Evolutionary conservation across 2,888 invertebrate species (phyloP).

Genomic region (Pyrrhosoma nymphula): DNA sequence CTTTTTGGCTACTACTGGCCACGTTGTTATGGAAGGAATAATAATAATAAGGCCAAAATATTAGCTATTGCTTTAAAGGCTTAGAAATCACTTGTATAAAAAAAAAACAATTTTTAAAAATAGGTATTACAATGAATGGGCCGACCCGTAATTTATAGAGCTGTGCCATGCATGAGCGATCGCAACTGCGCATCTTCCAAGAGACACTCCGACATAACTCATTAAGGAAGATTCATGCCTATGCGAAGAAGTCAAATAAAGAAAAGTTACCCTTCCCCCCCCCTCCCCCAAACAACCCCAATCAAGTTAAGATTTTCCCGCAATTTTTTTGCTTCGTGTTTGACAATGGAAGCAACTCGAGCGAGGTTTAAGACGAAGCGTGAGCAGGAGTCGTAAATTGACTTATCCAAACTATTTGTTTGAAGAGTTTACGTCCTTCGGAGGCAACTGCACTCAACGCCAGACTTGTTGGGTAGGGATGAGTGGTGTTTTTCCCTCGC

Average conservation of each 20-base stretch:
- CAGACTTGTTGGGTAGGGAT: neutral
- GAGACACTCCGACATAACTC: neutral
- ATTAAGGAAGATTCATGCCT: neutral
- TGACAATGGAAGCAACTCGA: neutral
- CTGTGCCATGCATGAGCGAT: neutral
- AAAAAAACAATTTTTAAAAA: neutral
- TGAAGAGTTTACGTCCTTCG: neutral
- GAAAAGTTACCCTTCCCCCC: neutral
- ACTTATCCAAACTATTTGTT: conserved; percentile 61
- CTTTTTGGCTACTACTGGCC: too few species aligned
- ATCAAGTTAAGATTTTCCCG: neutral
- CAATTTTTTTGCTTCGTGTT: neutral
- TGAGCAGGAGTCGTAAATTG: conserved; percentile 30
- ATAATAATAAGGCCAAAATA: too few species aligned
- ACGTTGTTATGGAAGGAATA: too few species aligned
- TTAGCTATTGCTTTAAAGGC: too few species aligned
- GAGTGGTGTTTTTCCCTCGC: neutral
- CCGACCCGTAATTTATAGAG: neutral
- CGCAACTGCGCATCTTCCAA: neutral
- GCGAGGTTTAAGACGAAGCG: neutral
- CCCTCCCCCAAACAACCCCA: neutral
- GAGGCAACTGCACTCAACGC: conserved; percentile 42
- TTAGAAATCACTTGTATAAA: too few species aligned
- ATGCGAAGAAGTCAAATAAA: neutral
- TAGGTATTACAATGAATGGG: neutral